Percentiles rank a stretch among this genome's conserved stretches.
Conservation (phyloP, 2,113 vertebrate genomes). For the Jacana jacana region DNA sequence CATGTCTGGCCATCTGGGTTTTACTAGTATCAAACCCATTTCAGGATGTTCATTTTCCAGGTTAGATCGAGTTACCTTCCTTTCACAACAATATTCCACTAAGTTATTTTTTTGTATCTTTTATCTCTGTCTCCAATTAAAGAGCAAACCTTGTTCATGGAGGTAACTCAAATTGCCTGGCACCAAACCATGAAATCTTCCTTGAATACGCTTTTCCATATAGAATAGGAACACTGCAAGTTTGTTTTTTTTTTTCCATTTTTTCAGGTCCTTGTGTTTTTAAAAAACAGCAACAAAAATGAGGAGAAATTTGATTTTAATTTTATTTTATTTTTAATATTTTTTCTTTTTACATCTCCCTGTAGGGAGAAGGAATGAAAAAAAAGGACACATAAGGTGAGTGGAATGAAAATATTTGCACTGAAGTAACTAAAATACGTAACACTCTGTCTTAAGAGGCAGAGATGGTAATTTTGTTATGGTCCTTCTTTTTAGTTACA, state of each 20-base stretch:
- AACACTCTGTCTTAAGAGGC: not conserved
- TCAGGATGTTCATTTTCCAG: not conserved
- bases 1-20: not conserved
- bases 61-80: not conserved
- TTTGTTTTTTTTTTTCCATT: not conserved
- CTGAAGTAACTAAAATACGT: not conserved
- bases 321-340: no score
- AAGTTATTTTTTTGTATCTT: not conserved
- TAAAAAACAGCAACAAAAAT: not conserved
- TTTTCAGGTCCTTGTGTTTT: not conserved
- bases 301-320: not conserved
- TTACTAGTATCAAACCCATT: not conserved
- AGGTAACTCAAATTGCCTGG: not conserved
- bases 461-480: not conserved
- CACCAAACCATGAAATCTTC: not conserved
- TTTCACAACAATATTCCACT: not conserved
- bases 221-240: not conserved
- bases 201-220: not conserved
- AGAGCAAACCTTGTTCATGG: not conserved
- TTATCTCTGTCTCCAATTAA: not conserved
- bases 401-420: not conserved
- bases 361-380: not conserved
- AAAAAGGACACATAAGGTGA: not conserved
- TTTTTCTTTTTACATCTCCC: not conserved
- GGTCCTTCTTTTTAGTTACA: not conserved